phyloP scores from a whole-genome alignment of 2,113 vertebrate genomes.

The Megatriorchis doriae region DNA sequence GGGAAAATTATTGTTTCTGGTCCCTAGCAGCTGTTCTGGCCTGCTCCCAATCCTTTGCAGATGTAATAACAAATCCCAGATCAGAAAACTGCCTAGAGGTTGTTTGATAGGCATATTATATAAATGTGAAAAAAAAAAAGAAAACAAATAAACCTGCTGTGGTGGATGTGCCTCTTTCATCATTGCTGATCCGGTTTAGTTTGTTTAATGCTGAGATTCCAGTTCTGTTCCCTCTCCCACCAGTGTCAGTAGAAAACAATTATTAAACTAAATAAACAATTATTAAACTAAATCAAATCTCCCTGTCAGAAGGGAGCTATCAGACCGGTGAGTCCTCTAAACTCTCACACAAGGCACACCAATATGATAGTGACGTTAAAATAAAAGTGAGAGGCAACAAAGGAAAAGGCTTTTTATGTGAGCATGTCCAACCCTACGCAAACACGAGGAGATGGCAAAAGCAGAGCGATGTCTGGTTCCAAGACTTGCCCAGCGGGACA shows the following conservation, averaged over 20 bases:
- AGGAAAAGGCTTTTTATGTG: background rate
- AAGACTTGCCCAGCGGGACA: background rate
- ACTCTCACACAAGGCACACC: background rate
- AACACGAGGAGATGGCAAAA: background rate
- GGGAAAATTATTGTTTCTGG: slow-evolving; percentile 31
- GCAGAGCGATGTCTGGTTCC: background rate
- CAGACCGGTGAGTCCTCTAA: background rate
- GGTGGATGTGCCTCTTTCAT: background rate
- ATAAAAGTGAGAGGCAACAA: background rate
- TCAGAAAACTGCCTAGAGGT: background rate
- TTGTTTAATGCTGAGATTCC: background rate
- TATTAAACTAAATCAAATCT: background rate
- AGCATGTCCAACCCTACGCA: background rate
- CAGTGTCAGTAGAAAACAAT: background rate
- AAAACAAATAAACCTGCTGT: background rate
- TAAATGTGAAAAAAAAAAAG: background rate
- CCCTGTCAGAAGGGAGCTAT: background rate
- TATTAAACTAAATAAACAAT: background rate
- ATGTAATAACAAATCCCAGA: slow-evolving; percentile 29
- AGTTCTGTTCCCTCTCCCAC: background rate
- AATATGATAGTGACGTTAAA: rapidly evolving
- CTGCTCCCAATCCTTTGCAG: slow-evolving; percentile 2
- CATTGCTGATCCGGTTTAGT: background rate
- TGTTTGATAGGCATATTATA: background rate
- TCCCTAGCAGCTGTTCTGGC: slow-evolving; percentile 15